These are phyloP conservation scores for Coturnix japonica DNA, from an alignment of 2,113 vertebrate species.

Conservation along the genomic window DNA sequence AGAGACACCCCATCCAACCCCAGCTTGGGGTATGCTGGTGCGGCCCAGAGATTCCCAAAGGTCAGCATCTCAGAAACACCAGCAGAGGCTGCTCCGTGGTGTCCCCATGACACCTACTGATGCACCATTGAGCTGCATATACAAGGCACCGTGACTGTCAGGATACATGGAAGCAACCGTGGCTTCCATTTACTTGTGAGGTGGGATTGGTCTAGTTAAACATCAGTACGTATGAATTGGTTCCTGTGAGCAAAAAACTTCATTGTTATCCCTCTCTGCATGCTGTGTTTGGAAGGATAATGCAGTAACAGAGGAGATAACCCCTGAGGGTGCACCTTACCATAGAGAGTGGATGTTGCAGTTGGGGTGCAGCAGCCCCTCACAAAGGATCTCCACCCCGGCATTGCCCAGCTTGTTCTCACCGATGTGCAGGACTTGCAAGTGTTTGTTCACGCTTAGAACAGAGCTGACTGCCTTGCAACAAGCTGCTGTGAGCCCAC, in stretches of 20 bases:
- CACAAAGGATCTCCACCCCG: constrained; percentile 59
- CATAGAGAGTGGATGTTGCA: constrained; percentile 61
- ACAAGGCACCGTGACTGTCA: neutral
- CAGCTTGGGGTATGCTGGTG: accelerated
- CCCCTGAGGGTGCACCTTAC: constrained; percentile 57
- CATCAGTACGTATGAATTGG: neutral
- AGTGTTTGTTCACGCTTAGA: constrained; percentile 46
- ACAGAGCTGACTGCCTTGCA: constrained; percentile 60
- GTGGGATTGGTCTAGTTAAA: neutral
- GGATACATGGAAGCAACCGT: neutral
- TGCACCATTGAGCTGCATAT: accelerated
- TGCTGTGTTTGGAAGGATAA: accelerated
- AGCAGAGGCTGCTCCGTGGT: neutral
- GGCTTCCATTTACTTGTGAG: neutral
- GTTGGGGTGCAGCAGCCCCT: constrained; percentile 64
- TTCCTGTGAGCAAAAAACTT: neutral
- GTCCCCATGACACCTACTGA: neutral
- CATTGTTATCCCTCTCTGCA: neutral
- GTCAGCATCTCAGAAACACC: accelerated
- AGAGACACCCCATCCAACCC: neutral
- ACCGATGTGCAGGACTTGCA: constrained; percentile 73
- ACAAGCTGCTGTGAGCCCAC: constrained; percentile 62
- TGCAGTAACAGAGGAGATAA: accelerated
- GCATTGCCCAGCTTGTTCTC: constrained; percentile 68
- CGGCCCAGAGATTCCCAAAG: accelerated